A percentile compares a stretch with the other conserved stretches of the same genome.
Conservation (phyloP, 2,797 vertebrate genomes). For the Melanotaenia boesemani region DNA sequence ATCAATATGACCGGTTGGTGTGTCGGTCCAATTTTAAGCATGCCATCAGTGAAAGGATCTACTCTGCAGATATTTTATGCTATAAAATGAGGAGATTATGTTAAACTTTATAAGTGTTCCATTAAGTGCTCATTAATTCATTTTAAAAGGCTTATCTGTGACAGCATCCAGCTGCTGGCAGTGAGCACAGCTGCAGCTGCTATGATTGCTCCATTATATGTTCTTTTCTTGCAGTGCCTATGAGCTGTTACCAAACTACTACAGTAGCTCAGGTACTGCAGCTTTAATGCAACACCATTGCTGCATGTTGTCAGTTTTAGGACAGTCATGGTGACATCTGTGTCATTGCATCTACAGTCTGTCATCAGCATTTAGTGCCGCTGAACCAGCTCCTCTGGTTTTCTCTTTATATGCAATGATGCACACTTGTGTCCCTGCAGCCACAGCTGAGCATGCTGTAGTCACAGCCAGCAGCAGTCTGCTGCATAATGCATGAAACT, state of each 20-base stretch:
- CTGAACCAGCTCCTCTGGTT: conserved; percentile 1
- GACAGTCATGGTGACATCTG: background rate
- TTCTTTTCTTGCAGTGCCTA: background rate
- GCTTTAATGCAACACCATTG: background rate
- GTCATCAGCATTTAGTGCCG: conserved; percentile 1
- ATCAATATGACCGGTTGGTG: conserved; percentile 6
- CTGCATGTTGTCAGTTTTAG: conserved; percentile 1
- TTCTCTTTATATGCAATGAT: background rate
- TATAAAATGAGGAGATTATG: background rate
- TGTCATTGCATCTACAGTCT: background rate
- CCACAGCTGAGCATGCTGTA: conserved; percentile 6
- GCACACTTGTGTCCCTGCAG: background rate
- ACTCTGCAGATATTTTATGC: background rate
- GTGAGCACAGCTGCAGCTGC: background rate
- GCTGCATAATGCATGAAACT: conserved; percentile 17
- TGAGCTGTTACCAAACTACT: background rate
- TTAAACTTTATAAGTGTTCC: background rate
- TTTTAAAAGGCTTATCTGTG: background rate
- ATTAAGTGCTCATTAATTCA: background rate
- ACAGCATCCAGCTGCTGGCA: conserved; percentile 3
- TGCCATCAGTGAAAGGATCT: background rate
- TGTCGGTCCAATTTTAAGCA: background rate
- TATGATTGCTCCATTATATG: background rate
- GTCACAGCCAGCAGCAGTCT: background rate
- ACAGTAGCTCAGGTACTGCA: background rate